phyloP scores from a whole-genome alignment of 1,140 invertebrate species.

The Drosophila sproati region DNA sequence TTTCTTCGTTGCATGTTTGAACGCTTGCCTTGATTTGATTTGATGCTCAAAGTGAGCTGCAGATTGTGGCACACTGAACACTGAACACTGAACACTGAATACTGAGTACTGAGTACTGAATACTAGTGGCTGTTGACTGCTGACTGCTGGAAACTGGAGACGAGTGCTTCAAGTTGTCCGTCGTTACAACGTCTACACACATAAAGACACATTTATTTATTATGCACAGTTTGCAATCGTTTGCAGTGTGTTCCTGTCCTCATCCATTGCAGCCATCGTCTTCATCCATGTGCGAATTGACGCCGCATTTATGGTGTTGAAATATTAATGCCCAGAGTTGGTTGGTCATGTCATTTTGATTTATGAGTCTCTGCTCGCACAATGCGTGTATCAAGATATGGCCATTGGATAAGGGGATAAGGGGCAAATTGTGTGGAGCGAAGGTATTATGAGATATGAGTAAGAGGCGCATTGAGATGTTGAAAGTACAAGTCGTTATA shows the following conservation, averaged over 20 bases:
- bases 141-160: background rate
- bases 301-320: constrained; percentile 81
- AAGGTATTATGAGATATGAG: background rate
- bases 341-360: constrained; percentile 78
- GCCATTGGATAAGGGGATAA: background rate
- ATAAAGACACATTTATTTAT: constrained; percentile 62
- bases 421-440: background rate
- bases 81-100: background rate
- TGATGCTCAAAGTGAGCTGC: constrained; percentile 64
- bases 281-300: constrained; percentile 74
- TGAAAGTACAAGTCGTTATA: constrained; percentile 50
- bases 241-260: constrained; percentile 61
- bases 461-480: constrained; percentile 61
- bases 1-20: constrained; percentile 58
- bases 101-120: background rate
- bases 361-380: constrained; percentile 63
- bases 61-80: constrained; percentile 22
- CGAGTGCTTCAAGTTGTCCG: constrained; percentile 24
- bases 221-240: constrained; percentile 77
- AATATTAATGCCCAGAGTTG: constrained; percentile 80
- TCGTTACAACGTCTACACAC: constrained; percentile 11
- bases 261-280: constrained; percentile 50
- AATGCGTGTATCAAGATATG: constrained; percentile 20
- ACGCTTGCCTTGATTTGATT: constrained; percentile 77
- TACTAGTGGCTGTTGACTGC: background rate